Evolutionary conservation across 2,888 invertebrate species (phyloP).

Genomic region (Tetragonula carbonaria): DNA sequence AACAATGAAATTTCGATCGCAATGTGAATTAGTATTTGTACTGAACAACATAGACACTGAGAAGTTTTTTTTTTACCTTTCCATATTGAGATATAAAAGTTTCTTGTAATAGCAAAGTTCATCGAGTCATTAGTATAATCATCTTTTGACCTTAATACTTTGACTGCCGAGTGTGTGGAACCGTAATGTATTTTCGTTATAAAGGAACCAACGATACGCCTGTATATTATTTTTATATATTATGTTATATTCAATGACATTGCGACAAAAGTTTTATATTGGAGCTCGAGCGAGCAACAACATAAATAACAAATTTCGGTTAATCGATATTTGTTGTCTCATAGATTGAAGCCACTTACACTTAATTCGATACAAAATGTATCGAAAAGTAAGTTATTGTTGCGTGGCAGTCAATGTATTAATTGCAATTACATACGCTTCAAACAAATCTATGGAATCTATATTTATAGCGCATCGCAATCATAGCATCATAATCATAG

Average conservation of each 20-base stretch:
- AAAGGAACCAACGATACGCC: constrained; percentile 56
- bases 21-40: constrained; percentile 55
- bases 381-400: constrained; percentile 51
- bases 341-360: constrained; percentile 34
- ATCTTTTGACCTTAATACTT: constrained; percentile 51
- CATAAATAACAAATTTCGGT: constrained; percentile 38
- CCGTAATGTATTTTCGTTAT: constrained; percentile 51
- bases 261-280: constrained; percentile 18
- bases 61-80: constrained; percentile 59
- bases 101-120: constrained; percentile 67
- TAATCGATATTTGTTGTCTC: constrained; percentile 16
- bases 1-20: constrained; percentile 40
- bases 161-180: constrained; percentile 56
- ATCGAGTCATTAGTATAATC: constrained; percentile 56
- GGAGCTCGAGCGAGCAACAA: constrained; percentile 31
- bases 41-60: constrained; percentile 58
- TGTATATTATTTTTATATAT: constrained; percentile 45
- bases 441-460: constrained; percentile 61
- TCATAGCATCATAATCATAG: constrained; percentile 66
- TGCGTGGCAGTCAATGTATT: constrained; percentile 59
- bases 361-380: constrained; percentile 42
- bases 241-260: constrained; percentile 35
- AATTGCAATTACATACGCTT: constrained; percentile 56
- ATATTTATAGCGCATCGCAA: constrained; percentile 65
- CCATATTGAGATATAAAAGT: constrained; percentile 70